Conservation (phyloP, 2,888 invertebrate species). For the Microctonus aethiopoides region DNA sequence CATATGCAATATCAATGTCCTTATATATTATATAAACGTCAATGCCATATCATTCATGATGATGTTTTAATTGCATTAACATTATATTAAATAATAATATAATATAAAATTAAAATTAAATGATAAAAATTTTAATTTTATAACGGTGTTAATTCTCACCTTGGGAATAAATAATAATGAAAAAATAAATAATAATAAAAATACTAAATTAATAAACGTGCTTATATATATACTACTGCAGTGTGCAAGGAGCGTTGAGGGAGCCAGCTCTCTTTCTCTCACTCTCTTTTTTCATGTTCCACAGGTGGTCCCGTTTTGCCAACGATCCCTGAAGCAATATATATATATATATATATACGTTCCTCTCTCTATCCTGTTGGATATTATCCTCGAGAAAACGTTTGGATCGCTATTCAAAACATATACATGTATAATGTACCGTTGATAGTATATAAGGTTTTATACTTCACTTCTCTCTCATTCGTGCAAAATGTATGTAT, state of each 20-base stretch:
- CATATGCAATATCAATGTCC: background rate
- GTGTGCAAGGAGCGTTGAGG: slow-evolving; percentile 13
- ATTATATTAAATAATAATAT: too few species aligned
- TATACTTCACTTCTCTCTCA: background rate
- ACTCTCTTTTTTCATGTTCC: slow-evolving; percentile 26
- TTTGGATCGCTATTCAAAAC: slow-evolving; percentile 16
- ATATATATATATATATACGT: slow-evolving; percentile 16
- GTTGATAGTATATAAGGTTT: background rate
- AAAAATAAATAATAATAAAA: background rate
- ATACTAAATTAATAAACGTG: background rate
- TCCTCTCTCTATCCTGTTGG: slow-evolving; percentile 31
- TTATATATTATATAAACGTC: background rate
- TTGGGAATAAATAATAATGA: too few species aligned
- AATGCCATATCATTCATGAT: too few species aligned
- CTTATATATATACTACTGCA: background rate
- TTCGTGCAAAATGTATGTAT: background rate
- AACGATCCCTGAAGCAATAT: slow-evolving; percentile 22
- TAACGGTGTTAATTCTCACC: too few species aligned
- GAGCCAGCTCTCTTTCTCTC: background rate
- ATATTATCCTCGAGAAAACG: slow-evolving; percentile 18
- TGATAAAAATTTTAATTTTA: too few species aligned
- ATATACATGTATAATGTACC: background rate
- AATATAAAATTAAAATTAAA: too few species aligned
- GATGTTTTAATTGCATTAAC: too few species aligned
- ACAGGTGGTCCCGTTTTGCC: slow-evolving; percentile 42